Evolutionary conservation across 2,797 vertebrate genomes (phyloP).

Genomic region (Smutsia gigantea): DNA sequence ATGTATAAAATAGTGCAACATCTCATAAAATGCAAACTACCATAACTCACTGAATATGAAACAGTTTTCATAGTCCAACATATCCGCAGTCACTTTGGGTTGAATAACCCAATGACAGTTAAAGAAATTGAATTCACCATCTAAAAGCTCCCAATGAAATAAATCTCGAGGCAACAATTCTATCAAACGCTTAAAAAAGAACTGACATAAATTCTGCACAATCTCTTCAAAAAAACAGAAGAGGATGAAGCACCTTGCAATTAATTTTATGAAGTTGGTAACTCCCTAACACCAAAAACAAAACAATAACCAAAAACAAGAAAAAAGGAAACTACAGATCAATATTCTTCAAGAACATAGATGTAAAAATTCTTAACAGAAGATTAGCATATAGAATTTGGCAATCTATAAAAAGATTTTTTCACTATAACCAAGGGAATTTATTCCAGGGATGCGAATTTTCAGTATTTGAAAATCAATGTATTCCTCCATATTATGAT

Average conservation of each 20-base stretch:
- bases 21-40: not conserved
- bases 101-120: not conserved
- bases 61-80: not conserved
- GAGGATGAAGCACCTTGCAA: not conserved
- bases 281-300: not conserved
- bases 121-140: not conserved
- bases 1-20: not conserved
- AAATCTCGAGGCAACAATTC: not conserved
- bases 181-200: not conserved
- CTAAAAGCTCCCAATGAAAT: not conserved
- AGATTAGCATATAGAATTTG: not conserved
- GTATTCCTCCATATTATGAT: not conserved
- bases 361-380: not conserved
- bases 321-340: not conserved
- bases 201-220: not conserved
- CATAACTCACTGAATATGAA: not conserved
- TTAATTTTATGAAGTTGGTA: not conserved
- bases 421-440: not conserved
- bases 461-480: constrained; percentile 20
- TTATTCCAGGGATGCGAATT: not conserved
- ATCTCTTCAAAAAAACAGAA: not conserved
- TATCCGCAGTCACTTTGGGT: not conserved
- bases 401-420: not conserved
- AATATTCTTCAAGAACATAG: not conserved
- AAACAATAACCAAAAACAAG: not conserved